These are phyloP conservation scores for Nowickia ferox DNA, from an alignment of 2,888 invertebrate species.

Conservation along the genomic window DNA sequence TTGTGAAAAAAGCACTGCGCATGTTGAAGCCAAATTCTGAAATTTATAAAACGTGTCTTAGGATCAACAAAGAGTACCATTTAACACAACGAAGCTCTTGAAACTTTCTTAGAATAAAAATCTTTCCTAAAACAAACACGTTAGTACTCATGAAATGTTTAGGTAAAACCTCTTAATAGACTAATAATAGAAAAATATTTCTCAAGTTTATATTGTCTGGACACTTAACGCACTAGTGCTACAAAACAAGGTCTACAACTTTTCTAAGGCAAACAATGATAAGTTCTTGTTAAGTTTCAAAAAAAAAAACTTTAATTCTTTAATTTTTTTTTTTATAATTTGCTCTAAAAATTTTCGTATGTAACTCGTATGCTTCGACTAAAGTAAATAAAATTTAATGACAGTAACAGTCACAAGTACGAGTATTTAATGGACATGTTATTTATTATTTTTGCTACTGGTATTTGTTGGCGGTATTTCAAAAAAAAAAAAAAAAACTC, in stretches of 20 bases:
- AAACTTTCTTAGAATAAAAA: not conserved
- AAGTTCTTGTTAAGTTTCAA: not conserved
- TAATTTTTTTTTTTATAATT: not conserved
- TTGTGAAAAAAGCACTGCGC: too few relatives aligned
- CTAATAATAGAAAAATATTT: slow-evolving; percentile 17
- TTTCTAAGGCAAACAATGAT: not conserved
- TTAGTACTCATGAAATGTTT: too few relatives aligned
- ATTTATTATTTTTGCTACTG: not conserved
- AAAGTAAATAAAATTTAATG: not conserved
- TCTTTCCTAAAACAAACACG: not conserved
- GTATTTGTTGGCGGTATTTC: slow-evolving; percentile 21
- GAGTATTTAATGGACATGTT: slow-evolving; percentile 4
- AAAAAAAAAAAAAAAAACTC: slow-evolving; percentile 5
- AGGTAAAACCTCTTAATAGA: not conserved
- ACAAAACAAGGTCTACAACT: not conserved
- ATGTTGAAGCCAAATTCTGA: too few relatives aligned
- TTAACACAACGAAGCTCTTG: not conserved
- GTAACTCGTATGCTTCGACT: not conserved
- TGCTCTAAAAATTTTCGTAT: slow-evolving; percentile 4
- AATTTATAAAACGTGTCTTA: too few relatives aligned
- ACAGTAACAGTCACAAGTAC: slow-evolving; percentile 29
- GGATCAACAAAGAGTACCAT: not conserved
- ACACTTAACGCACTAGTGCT: slow-evolving; percentile 9
- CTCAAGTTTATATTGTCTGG: slow-evolving; percentile 1
- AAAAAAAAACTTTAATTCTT: not conserved